Conservation (phyloP, 2,797 vertebrate genomes). For the Anguilla pacifica region DNA sequence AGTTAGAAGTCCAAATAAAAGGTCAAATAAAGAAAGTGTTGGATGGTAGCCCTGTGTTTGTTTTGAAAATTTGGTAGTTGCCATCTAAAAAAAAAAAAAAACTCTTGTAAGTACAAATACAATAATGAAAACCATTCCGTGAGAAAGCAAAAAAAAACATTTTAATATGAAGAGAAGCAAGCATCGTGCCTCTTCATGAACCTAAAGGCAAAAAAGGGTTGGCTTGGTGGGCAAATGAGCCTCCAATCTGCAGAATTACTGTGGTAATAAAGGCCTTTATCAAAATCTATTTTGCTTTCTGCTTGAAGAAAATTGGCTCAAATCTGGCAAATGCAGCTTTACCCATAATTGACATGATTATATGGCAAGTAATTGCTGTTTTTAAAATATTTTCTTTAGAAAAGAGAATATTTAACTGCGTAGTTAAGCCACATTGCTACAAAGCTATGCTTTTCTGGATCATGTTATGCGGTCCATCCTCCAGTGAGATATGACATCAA, state of each 20-base stretch:
- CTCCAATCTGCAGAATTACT: neutral
- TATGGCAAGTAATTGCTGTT: slow-evolving; percentile 14
- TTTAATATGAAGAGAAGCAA: slow-evolving; percentile 41
- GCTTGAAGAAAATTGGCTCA: neutral
- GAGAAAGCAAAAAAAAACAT: slow-evolving; percentile 54
- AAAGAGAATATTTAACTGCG: neutral
- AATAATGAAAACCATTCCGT: slow-evolving; percentile 64
- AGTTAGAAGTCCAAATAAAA: slow-evolving; percentile 54
- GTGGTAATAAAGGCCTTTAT: neutral
- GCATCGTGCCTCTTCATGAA: slow-evolving; percentile 48
- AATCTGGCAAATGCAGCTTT: slow-evolving; percentile 19
- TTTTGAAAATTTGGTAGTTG: slow-evolving; percentile 58
- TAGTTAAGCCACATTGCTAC: neutral
- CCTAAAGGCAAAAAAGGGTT: slow-evolving; percentile 43
- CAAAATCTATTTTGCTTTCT: neutral
- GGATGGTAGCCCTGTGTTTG: slow-evolving; percentile 42
- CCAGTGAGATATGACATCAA: slow-evolving; percentile 20
- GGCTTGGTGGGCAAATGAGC: neutral
- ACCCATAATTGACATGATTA: slow-evolving; percentile 30
- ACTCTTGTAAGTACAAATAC: slow-evolving; percentile 54
- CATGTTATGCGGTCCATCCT: neutral
- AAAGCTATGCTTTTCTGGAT: neutral
- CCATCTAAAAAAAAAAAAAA: slow-evolving; percentile 50
- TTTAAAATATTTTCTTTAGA: neutral
- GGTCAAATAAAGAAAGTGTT: slow-evolving; percentile 45